Evolutionary conservation across 2,113 vertebrate species (phyloP).

Genomic region (Pogonocichla stellata): DNA sequence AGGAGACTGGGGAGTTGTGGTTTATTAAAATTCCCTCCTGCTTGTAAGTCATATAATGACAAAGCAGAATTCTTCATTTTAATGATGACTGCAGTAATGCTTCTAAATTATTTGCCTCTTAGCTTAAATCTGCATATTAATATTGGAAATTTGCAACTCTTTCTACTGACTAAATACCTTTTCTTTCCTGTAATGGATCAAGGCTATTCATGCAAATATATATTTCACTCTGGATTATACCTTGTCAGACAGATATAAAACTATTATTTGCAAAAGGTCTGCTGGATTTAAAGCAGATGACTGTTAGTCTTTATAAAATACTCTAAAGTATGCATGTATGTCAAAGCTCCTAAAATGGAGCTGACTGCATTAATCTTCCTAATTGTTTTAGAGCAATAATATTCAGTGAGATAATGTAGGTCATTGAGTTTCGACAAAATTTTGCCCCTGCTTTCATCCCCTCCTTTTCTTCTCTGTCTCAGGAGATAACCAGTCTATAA

Average conservation of each 20-base stretch:
- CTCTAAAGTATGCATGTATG: neutral
- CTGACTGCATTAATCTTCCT: neutral
- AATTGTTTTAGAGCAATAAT: neutral
- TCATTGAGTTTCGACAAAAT: neutral
- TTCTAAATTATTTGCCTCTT: conserved; percentile 21
- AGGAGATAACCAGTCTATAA: neutral
- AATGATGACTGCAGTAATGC: neutral
- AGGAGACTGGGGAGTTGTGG: neutral
- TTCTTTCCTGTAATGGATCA: neutral
- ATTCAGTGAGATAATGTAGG: neutral
- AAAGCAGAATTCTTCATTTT: neutral
- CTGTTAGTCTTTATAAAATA: neutral
- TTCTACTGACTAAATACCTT: neutral
- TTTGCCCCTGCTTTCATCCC: neutral
- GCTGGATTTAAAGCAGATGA: neutral
- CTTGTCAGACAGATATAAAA: neutral
- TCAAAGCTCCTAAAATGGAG: neutral
- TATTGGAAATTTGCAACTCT: neutral
- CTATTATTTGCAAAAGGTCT: neutral
- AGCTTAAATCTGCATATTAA: conserved; percentile 8
- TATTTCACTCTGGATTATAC: conserved; percentile 19
- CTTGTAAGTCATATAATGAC: neutral
- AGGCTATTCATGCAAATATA: neutral
- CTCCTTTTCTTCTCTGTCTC: neutral
- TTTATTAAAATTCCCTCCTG: neutral